Percentiles rank a stretch among this genome's conserved stretches.
Evolutionary conservation across 2,888 invertebrate genomes (phyloP).

Genomic region (Euzetes globulus): DNA sequence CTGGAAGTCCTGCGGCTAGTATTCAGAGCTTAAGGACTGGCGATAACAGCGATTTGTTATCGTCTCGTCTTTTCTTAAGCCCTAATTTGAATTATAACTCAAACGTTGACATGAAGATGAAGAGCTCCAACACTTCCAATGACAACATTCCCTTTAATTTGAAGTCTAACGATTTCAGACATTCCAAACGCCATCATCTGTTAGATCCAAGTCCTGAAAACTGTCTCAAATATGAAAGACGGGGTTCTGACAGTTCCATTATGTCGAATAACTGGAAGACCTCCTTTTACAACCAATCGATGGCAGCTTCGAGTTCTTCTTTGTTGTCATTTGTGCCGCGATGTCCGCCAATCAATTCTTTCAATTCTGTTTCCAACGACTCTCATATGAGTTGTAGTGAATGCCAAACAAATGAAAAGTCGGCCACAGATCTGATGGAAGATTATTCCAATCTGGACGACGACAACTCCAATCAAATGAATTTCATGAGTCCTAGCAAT

Average conservation of each 20-base stretch:
- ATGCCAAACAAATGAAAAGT: neutral
- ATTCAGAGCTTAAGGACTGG: neutral
- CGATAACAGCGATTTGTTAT: neutral
- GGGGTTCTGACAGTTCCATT: conserved; percentile 18
- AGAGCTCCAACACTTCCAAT: neutral
- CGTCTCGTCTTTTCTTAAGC: neutral
- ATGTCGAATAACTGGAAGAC: neutral
- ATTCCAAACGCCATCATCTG: neutral
- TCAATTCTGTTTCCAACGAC: neutral
- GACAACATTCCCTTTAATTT: neutral
- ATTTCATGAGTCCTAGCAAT: conserved; percentile 1
- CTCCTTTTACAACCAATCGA: neutral
- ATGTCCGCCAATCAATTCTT: neutral
- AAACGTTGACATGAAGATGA: neutral
- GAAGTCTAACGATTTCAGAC: neutral
- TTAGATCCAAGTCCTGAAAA: neutral
- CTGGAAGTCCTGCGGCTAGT: conserved; percentile 2
- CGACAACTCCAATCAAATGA: neutral
- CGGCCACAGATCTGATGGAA: neutral
- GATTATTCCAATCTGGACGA: neutral
- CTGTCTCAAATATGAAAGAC: neutral
- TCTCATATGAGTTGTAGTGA: conserved; percentile 13
- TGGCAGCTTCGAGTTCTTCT: conserved; percentile 18
- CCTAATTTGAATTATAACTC: neutral
- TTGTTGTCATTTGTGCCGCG: neutral